phyloP scores from a whole-genome alignment of 2,888 invertebrate species.

The Argyra leucocephala region DNA sequence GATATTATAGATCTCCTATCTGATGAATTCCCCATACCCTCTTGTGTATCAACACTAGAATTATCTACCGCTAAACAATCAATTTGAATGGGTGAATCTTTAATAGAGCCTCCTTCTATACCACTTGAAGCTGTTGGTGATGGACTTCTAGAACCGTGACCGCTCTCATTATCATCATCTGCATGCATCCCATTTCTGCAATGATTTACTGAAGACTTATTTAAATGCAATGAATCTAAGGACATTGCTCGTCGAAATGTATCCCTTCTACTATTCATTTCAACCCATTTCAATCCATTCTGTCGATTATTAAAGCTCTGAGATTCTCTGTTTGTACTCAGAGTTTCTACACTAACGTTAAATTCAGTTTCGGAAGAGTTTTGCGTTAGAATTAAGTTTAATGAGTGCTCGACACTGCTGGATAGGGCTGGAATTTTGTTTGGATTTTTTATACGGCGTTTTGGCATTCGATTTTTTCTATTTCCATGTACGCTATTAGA shows the following conservation, averaged over 20 bases:
- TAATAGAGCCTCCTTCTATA: slow-evolving; percentile 66
- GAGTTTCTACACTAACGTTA: slow-evolving; percentile 30
- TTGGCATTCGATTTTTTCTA: slow-evolving; percentile 27
- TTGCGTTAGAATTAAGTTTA: slow-evolving; percentile 30
- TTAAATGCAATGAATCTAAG: slow-evolving; percentile 33
- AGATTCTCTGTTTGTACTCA: slow-evolving; percentile 23
- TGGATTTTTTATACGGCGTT: slow-evolving; percentile 25
- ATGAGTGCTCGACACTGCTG: slow-evolving; percentile 32
- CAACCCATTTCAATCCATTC: not conserved
- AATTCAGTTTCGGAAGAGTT: slow-evolving; percentile 23
- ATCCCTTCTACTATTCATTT: slow-evolving; percentile 3
- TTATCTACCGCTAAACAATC: slow-evolving; percentile 61
- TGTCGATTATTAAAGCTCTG: not conserved
- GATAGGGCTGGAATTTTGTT: slow-evolving; percentile 28
- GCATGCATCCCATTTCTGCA: slow-evolving; percentile 25
- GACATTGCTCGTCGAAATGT: slow-evolving; percentile 31
- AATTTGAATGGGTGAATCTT: slow-evolving; percentile 75
- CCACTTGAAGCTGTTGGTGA: slow-evolving; percentile 84
- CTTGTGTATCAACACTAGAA: slow-evolving; percentile 45
- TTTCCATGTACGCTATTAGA: slow-evolving; percentile 33
- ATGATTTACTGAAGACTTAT: slow-evolving; percentile 16
- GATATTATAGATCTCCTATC: slow-evolving; percentile 46
- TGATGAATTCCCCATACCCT: slow-evolving; percentile 31
- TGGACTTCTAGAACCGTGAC: slow-evolving; percentile 61
- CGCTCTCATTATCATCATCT: slow-evolving; percentile 37